Percentiles rank a stretch among this genome's conserved stretches.
Conservation (phyloP, 2,888 invertebrate species). For the Siphonodentalium dalli region DNA sequence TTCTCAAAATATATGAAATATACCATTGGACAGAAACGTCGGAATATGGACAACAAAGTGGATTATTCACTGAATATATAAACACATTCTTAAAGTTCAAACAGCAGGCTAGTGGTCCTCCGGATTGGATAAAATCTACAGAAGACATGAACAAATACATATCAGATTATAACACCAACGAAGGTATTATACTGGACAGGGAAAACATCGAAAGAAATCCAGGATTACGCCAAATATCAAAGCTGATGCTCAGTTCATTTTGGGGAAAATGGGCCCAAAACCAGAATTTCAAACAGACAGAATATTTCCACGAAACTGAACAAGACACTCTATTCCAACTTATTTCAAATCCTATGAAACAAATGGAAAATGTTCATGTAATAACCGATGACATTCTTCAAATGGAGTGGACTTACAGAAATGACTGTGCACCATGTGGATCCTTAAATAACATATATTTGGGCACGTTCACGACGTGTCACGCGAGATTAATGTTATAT, state of each 20-base stretch:
- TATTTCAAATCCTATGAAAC: constrained; percentile 9
- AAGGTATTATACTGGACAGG: constrained; percentile 15
- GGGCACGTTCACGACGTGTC: constrained; percentile 24
- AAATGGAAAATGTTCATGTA: constrained; percentile 9
- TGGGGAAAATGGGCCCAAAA: constrained; percentile 25
- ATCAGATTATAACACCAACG: constrained; percentile 11
- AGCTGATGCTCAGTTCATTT: constrained; percentile 19
- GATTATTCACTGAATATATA: too few relatives aligned
- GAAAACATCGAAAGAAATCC: constrained; percentile 17
- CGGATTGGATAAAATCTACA: constrained; percentile 23
- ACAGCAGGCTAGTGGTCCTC: constrained; percentile 18
- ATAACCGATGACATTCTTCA: constrained; percentile 20
- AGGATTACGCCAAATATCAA: constrained; percentile 19
- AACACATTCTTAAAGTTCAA: too few relatives aligned
- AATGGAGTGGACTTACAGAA: constrained; percentile 22
- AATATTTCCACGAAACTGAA: constrained; percentile 15
- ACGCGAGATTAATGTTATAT: constrained; percentile 25
- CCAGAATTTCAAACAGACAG: constrained; percentile 18
- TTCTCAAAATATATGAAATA: too few relatives aligned
- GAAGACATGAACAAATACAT: constrained; percentile 11
- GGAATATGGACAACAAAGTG: too few relatives aligned
- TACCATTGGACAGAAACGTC: too few relatives aligned
- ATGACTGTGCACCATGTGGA: constrained; percentile 18
- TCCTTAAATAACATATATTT: constrained; percentile 21
- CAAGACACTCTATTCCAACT: constrained; percentile 15